A percentile compares a stretch with the other conserved stretches of the same genome.
Conservation (phyloP, 2,113 vertebrate genomes). For the Emydocephalus ijimae region DNA sequence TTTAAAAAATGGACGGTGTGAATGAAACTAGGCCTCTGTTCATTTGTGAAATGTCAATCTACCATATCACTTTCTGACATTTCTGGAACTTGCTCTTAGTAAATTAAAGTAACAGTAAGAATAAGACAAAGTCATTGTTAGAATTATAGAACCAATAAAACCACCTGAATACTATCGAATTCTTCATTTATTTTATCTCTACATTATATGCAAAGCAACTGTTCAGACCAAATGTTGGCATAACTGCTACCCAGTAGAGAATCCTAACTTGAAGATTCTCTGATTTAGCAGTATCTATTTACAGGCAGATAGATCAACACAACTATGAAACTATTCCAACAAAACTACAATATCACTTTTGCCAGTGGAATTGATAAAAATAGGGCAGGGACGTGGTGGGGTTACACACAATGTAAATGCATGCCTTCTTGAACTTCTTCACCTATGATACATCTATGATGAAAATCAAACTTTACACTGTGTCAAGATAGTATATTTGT, state of each 20-base stretch:
- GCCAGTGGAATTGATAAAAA: neutral
- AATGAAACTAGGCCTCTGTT: constrained; percentile 16
- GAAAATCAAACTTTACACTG: neutral
- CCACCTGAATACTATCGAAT: neutral
- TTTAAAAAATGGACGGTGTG: neutral
- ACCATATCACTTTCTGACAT: neutral
- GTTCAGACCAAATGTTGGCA: neutral
- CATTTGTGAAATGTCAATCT: constrained; percentile 8
- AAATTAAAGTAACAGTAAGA: neutral
- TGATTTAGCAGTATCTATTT: neutral
- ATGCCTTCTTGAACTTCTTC: neutral
- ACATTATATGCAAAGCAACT: neutral
- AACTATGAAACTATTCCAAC: neutral
- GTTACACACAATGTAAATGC: neutral
- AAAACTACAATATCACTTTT: neutral
- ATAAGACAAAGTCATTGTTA: neutral
- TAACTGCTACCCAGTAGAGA: neutral
- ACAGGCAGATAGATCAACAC: neutral
- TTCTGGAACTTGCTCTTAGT: neutral
- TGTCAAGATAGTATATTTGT: neutral
- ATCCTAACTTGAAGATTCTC: neutral
- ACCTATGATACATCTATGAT: neutral
- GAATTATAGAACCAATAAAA: neutral
- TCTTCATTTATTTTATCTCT: neutral
- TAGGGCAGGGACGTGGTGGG: neutral